Evolutionary conservation across 2,113 vertebrate species (phyloP), one percentile per base, ranked within the genome.

Genomic region (Vulpes vulpes): DNA sequence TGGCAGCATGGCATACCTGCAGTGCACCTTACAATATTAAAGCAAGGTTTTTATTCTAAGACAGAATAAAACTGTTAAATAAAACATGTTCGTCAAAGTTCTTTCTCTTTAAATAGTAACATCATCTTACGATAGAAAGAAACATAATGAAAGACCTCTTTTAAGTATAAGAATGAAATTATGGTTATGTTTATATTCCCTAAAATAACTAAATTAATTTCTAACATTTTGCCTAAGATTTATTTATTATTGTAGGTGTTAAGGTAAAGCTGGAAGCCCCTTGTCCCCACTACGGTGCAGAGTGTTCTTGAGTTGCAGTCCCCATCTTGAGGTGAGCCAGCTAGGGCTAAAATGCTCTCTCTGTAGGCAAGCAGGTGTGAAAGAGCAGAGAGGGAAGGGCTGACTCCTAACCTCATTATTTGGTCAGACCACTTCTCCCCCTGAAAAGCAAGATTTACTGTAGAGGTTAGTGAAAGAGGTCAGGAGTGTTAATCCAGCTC

Each of bases 61-160:
- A 55, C 97, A 98, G 98, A 99, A 99, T 99, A 99, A 99, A 99
- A 98, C 99, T 98, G 98, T 99, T 99, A 95, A 98, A 98, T 99
- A 97, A 93, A 97, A 94, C 84, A 91, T 88, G 55, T 86, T 80
- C 16, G 95, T 84, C 94, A 91, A 30, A 51, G 6, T 96, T 57
- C 4, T 98, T 98, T 98, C 94, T 97, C 95, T 95, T 90, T 78
- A 90, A 94, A 87, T 35, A 88, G 16, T 89, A 93, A 64, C 17
- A 57, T 35, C 85, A 20, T 96, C 65, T 96, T 89, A 51, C 1
- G 65, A 38, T 73, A 79, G 35, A 81, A 81, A 91, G 57, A 94
- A 76, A n/a, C 27, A 43, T 59, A 86, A 59, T 80, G 62, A 89
- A 90, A 96, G 73, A 8, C 35, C 92, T 76, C 49, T 86, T 83